Conservation (phyloP, 2,113 vertebrate species). For the Macquaria ambigua region DNA sequence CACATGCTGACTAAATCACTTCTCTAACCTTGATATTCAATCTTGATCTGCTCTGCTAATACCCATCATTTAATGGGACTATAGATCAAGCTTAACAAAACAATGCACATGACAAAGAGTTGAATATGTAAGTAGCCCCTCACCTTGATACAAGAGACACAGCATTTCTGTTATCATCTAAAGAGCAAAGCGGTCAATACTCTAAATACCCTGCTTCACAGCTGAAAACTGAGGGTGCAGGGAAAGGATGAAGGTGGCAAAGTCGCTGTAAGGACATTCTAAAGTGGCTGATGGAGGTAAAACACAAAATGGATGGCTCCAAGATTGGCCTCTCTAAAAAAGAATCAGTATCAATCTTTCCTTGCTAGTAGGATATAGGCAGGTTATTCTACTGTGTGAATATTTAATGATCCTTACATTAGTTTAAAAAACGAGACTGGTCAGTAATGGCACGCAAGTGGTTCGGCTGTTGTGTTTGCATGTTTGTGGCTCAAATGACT, state of each 20-base stretch:
- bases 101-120: conserved; percentile 6
- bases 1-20: neutral
- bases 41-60: conserved; percentile 25
- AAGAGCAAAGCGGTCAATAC: conserved; percentile 58
- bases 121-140: conserved; percentile 31
- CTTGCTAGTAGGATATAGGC: conserved; percentile 46
- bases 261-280: conserved; percentile 58
- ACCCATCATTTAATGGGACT: conserved; percentile 6
- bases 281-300: conserved; percentile 69
- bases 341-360: conserved; percentile 50
- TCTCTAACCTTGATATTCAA: conserved; percentile 6
- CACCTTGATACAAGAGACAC: conserved; percentile 51
- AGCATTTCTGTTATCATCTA: conserved; percentile 36
- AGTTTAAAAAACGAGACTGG: conserved; percentile 19
- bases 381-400: conserved; percentile 69
- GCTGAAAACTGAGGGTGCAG: conserved; percentile 30
- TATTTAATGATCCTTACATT: conserved; percentile 73
- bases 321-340: conserved; percentile 30
- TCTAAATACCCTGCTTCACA: conserved; percentile 45
- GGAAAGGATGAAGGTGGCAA: conserved; percentile 42
- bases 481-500: conserved; percentile 26
- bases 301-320: conserved; percentile 65
- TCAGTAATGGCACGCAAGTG: conserved; percentile 44
- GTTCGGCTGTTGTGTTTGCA: conserved; percentile 31
- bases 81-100: conserved; percentile 26